Base-by-base conservation (phyloP, 92 coral and sea anemone species). In the Paramuricea clavata region DNA sequence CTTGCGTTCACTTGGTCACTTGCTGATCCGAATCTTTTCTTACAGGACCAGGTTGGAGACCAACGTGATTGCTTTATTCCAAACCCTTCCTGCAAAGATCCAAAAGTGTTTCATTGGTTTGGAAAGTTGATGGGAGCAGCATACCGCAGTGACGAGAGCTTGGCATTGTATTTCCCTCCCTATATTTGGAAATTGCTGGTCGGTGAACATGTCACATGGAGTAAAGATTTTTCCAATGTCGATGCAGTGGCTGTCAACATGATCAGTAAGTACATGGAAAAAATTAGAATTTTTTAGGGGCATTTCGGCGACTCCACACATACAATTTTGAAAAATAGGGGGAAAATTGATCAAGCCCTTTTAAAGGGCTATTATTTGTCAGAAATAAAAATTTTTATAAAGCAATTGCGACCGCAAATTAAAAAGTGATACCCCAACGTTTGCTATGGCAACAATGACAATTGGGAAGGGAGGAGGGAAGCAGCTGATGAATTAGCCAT, bases 141-240 rank as follows among this genome's bases (percentile, higher is more conserved):
- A 57, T 97, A 89, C 71, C 99, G 99, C 65, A 97, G 97, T 73
- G 99, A 97, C 54, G 99, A 97, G 78, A 94, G 95, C 89, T 85
- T 97, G 43, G 95, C 99, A 13, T 76, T 97, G 84, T 67, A 91
- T 47, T 91, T 93, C 49, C 98, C 99, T 0, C 99, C 98, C 19
- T 97, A 91, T 76, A 93, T 94, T 11, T 97, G 99, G 99, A 97
- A 97, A 81, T 93, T 97, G 25, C 87, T 97, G 22, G 98, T 93
- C 12, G 99, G 99, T 60, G 99, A 95, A 42, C 98, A 97, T 68
- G 99, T 97, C 93, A 94, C 94, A 27, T 97, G 99, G 99, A 88
- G 97, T 27, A 89, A 93, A 76, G 99, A 97, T 83, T 97, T 87
- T 69, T 90, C 83, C 5, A 92, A 85, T 80, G 93, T 93, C 10